Percentiles rank a stretch among this genome's conserved stretches.
Conservation (phyloP, 92 coral and sea anemone species). For the Zoanthus sansibaricus region DNA sequence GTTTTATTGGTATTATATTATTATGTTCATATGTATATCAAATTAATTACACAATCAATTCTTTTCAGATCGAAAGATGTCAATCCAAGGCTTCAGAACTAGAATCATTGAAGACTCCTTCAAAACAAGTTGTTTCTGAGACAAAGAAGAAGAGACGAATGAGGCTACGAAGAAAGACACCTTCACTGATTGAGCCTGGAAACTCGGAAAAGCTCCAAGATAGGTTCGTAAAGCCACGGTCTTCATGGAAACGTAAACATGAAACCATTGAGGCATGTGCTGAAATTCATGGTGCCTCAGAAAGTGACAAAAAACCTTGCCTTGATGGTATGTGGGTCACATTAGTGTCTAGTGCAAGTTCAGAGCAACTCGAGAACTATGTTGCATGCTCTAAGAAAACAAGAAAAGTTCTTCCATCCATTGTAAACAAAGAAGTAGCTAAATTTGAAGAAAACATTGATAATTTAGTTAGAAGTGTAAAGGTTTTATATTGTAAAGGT, state of each 20-base stretch:
- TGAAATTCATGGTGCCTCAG: constrained; percentile 55
- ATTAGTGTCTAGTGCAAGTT: constrained; percentile 51
- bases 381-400: constrained; percentile 49
- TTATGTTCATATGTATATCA: constrained; percentile 42
- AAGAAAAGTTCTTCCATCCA: constrained; percentile 41
- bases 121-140: constrained; percentile 51
- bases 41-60: constrained; percentile 2
- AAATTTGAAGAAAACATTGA: constrained; percentile 48
- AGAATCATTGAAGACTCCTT: constrained; percentile 32
- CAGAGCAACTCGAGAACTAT: constrained; percentile 49
- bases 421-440: constrained; percentile 47
- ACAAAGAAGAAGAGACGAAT: constrained; percentile 52
- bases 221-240: constrained; percentile 51
- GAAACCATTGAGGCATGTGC: constrained; percentile 58
- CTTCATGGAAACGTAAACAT: constrained; percentile 49
- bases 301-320: constrained; percentile 56
- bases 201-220: constrained; percentile 59
- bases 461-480: constrained; percentile 54
- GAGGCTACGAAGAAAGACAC: constrained; percentile 47
- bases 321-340: constrained; percentile 73
- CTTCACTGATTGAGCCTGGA: constrained; percentile 40
- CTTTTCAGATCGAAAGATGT: constrained; percentile 42
- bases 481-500: constrained; percentile 48
- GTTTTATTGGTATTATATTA: constrained; percentile 37
- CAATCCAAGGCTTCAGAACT: constrained; percentile 46